Evolutionary conservation across 2,113 vertebrate species (phyloP).

Genomic region (Coregonus clupeaformis): DNA sequence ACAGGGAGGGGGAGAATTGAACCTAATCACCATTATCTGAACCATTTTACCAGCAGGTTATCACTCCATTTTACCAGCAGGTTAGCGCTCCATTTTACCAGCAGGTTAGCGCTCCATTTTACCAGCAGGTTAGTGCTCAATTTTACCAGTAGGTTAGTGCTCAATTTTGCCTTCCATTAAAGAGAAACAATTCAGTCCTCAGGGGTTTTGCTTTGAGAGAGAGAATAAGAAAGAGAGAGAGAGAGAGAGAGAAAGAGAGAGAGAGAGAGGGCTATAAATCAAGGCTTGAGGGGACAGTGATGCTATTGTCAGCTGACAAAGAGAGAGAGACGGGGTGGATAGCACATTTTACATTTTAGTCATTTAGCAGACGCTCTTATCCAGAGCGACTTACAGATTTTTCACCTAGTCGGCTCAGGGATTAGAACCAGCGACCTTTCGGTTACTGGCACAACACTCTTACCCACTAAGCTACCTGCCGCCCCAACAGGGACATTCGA

Average conservation of each 20-base stretch:
- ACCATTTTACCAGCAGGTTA: conserved; percentile 31
- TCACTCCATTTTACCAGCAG: too few species aligned
- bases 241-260: conserved; percentile 4
- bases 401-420: too few species aligned
- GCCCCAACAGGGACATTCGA: conserved; percentile 54
- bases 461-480: too few species aligned
- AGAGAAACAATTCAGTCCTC: conserved; percentile 59
- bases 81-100: too few species aligned
- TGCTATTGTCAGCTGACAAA: conserved; percentile 40
- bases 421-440: too few species aligned
- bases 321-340: conserved; percentile 25
- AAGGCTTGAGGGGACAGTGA: conserved; percentile 45
- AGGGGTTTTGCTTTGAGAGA: conserved; percentile 14
- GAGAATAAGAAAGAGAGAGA: conserved; percentile 15
- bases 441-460: too few species aligned
- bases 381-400: too few species aligned
- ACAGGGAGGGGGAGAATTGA: conserved; percentile 55
- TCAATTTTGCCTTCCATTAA: conserved; percentile 71
- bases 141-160: conserved; percentile 36
- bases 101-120: too few species aligned
- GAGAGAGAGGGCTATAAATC: conserved; percentile 31
- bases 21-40: conserved; percentile 67
- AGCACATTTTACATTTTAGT: too few species aligned
- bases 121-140: too few species aligned
- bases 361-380: too few species aligned